Evolutionary conservation across 2,888 invertebrate species (phyloP).

Genomic region (Eledone cirrhosa): DNA sequence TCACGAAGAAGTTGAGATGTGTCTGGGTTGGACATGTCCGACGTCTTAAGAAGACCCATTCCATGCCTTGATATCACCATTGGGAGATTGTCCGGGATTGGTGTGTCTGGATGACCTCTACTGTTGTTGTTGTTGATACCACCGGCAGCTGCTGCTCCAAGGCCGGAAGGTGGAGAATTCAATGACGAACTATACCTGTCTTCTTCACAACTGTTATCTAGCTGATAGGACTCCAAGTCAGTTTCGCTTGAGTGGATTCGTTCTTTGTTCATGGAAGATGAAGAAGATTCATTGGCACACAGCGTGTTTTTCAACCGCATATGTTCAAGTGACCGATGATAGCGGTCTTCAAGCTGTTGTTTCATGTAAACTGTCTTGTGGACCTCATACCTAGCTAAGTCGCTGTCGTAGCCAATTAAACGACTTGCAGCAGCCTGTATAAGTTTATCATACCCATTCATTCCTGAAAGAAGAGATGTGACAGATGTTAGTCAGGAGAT

Average conservation of each 20-base stretch:
- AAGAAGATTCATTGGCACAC: slow-evolving; percentile 12
- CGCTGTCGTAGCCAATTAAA: slow-evolving; percentile 25
- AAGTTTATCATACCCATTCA: slow-evolving; percentile 27
- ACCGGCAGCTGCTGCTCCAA: not conserved
- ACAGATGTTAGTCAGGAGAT: slow-evolving; percentile 11
- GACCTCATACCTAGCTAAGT: slow-evolving; percentile 14
- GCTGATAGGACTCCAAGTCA: slow-evolving; percentile 21
- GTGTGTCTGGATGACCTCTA: not conserved
- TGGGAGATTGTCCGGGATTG: slow-evolving; percentile 1
- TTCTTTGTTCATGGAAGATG: slow-evolving; percentile 25
- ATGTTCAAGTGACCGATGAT: slow-evolving; percentile 17
- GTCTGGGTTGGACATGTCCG: slow-evolving; percentile 44
- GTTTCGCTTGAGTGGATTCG: slow-evolving; percentile 19
- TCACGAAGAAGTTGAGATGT: slow-evolving; percentile 80
- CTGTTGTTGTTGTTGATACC: not conserved
- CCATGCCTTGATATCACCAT: slow-evolving; percentile 25
- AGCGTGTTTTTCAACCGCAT: slow-evolving; percentile 17
- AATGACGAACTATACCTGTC: slow-evolving; percentile 5
- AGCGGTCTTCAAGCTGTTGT: not conserved
- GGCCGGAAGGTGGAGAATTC: slow-evolving; percentile 7
- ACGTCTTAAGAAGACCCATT: slow-evolving; percentile 27
- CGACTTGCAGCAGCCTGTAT: slow-evolving; percentile 29
- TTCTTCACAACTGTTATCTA: slow-evolving; percentile 16
- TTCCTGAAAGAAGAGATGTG: slow-evolving; percentile 23
- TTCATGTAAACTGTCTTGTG: slow-evolving; percentile 26